Evolutionary conservation across 2,888 invertebrate species (phyloP), one percentile per base, ranked within the genome.

Genomic region (Isotomurus palustris): DNA sequence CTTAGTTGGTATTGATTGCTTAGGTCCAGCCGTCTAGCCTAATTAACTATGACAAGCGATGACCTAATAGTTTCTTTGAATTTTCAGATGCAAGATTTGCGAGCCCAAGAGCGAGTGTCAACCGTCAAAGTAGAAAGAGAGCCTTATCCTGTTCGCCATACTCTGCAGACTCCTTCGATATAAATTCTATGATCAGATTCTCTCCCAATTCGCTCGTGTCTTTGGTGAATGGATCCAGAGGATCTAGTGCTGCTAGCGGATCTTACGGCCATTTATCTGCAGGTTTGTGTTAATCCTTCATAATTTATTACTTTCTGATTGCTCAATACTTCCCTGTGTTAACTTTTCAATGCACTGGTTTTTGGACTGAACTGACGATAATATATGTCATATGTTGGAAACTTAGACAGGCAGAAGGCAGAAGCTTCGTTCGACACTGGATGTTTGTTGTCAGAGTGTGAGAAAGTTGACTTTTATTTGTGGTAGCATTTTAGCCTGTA

Each of bases 211-310:
- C 93, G 24, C 78, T 96, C 68, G 89, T 85, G 10, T 85, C 86
- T 47, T 82, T 86, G 68, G 85, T 87, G 68, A 87, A 86, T 73
- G 87, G 91, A 19, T 91, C 91, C 0, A 80, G 92, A 66, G 88
- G 90, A 60, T 89, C 89, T 17, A 87, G 90, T 28, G 59, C 59
- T 6, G 77, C 78, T 4, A 93, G 93, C 72, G 95, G 95, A 44
- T 94, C 94, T 63, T 95, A 95, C 80, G 95, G 95, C 21, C 96
- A 96, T 78, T 83, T 96, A 66, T 93, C 94, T 66, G 94, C 94
- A 71, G 91, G 88, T 87, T 74, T 72, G 74, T 69, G 8, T 32
- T 32, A 32, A 32, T 32, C 32, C 32, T 8, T 8, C 8, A 14
- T 32, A 32, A 32, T 32, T 32, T 32, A 32, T 32, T 8, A 32